Evolutionary conservation across 30 jellyfish, hydroid and myxozoan species (phyloP).

Genomic region (Aurelia coerulea): DNA sequence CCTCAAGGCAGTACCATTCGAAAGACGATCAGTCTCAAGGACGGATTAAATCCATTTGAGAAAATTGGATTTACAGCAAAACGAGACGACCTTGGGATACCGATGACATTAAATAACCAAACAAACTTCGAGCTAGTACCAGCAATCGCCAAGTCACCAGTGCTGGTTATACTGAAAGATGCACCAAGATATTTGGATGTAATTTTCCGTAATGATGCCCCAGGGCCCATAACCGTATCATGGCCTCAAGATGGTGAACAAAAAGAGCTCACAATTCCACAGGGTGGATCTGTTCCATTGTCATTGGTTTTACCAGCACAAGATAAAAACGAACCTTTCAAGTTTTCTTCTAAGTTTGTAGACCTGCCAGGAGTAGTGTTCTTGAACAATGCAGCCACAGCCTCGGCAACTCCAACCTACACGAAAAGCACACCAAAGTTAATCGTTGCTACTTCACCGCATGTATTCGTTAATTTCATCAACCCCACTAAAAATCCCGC

Average conservation of each 20-base stretch:
- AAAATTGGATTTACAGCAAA: not conserved
- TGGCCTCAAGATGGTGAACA: not conserved
- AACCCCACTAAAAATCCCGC: not conserved
- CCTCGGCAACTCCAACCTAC: slow-evolving; percentile 5
- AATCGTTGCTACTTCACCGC: slow-evolving; percentile 3
- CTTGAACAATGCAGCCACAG: not conserved
- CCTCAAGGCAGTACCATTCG: not conserved
- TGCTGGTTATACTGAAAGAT: not conserved
- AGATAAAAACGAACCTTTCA: not conserved
- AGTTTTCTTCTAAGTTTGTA: not conserved
- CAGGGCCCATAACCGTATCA: not conserved
- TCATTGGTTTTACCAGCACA: not conserved
- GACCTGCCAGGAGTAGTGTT: slow-evolving; percentile 3
- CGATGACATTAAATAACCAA: not conserved
- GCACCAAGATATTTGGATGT: not conserved
- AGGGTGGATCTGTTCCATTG: not conserved
- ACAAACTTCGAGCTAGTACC: not conserved
- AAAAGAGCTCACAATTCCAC: not conserved
- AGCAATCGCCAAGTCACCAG: not conserved
- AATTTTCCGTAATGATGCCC: not conserved
- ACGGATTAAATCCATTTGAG: not conserved
- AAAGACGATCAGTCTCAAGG: not conserved
- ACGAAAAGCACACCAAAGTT: not conserved
- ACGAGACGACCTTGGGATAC: not conserved
- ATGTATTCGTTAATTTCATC: not conserved